Conservation (phyloP, 2,797 vertebrate species). For the Halcyon chelicuti region DNA sequence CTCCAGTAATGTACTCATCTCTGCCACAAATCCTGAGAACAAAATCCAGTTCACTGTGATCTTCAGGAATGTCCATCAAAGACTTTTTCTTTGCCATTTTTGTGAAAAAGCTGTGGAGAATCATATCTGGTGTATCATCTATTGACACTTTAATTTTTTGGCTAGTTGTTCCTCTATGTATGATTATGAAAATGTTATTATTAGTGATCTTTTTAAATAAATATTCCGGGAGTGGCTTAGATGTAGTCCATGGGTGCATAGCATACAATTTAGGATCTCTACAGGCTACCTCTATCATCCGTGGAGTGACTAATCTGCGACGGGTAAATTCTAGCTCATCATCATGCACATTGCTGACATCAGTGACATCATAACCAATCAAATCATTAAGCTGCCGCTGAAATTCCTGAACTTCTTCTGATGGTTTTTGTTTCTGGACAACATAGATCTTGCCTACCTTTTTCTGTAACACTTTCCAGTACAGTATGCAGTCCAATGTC, state of each 20-base stretch:
- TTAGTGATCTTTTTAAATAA: slow-evolving; percentile 89
- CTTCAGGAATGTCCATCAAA: slow-evolving; percentile 89
- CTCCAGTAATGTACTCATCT: slow-evolving; percentile 93
- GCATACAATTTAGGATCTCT: slow-evolving; percentile 91
- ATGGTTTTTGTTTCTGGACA: slow-evolving; percentile 82
- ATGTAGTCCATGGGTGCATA: slow-evolving; percentile 94
- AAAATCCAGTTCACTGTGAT: slow-evolving; percentile 87
- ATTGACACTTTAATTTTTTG: slow-evolving; percentile 95
- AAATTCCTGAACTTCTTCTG: slow-evolving; percentile 87
- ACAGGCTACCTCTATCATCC: slow-evolving; percentile 88
- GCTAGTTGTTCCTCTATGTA: slow-evolving; percentile 91
- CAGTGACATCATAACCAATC: slow-evolving; percentile 96
- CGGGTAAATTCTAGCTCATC: slow-evolving; percentile 97
- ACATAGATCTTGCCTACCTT: slow-evolving; percentile 92
- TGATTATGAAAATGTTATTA: slow-evolving; percentile 88
- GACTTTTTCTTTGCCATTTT: slow-evolving; percentile 93
- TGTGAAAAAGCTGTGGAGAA: slow-evolving; percentile 88
- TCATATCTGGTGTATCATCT: slow-evolving; percentile 88
- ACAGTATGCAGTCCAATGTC: slow-evolving; percentile 94
- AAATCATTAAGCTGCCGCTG: slow-evolving; percentile 91
- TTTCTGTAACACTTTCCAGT: slow-evolving; percentile 92
- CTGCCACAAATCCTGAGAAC: slow-evolving; percentile 94
- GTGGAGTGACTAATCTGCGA: slow-evolving; percentile 91
- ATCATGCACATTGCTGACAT: slow-evolving; percentile 96
- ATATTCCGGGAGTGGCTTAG: slow-evolving; percentile 90